Conservation (phyloP, 1,140 invertebrate species). For the Brachionus asplanchnoidis region DNA sequence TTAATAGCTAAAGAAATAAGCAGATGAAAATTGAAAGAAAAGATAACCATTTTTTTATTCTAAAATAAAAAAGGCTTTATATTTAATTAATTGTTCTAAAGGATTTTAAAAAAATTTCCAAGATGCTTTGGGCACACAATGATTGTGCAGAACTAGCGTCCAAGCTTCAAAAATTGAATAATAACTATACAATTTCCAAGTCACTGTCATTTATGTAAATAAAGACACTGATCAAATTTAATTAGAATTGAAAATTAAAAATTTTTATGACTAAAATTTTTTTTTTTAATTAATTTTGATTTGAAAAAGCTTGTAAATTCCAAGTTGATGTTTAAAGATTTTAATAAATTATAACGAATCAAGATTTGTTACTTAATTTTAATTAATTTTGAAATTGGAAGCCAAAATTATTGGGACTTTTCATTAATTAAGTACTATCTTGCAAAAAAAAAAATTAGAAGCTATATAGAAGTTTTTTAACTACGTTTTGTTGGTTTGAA, state of each 20-base stretch:
- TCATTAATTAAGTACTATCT: too few relatives aligned
- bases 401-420: background rate
- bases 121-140: too few relatives aligned
- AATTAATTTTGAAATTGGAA: background rate
- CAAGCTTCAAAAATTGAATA: too few relatives aligned
- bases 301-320: background rate
- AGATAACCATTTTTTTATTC: background rate
- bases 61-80: background rate
- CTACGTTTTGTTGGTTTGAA: too few relatives aligned
- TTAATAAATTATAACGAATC: background rate
- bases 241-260: background rate
- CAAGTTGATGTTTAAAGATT: background rate
- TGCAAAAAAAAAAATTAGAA: too few relatives aligned
- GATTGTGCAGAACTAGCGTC: too few relatives aligned
- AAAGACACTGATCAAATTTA: background rate
- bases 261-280: background rate
- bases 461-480: too few relatives aligned
- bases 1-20: background rate
- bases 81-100: too few relatives aligned
- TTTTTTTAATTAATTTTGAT: constrained; percentile 1
- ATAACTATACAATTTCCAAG: too few relatives aligned
- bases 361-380: background rate
- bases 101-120: too few relatives aligned
- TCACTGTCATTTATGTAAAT: background rate
- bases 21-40: background rate